phyloP scores from a whole-genome alignment of 2,113 vertebrate genomes.

The Pseudonaja textilis region DNA sequence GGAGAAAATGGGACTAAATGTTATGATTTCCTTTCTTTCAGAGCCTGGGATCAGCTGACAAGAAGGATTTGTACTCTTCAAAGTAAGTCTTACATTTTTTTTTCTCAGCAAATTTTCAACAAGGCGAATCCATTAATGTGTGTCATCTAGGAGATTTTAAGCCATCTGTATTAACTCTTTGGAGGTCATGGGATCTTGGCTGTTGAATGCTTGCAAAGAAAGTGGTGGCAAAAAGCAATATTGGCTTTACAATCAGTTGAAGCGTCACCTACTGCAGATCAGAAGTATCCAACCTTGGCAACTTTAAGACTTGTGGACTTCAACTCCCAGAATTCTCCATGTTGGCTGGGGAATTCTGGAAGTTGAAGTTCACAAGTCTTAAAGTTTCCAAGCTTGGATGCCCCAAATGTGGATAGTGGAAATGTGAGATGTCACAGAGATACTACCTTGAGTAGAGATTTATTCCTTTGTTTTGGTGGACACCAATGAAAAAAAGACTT shows the following conservation, averaged over 20 bases:
- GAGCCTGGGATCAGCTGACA: conserved; percentile 83
- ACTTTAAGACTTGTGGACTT: not conserved
- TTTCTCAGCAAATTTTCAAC: not conserved
- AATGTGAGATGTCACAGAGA: not conserved
- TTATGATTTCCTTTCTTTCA: conserved; percentile 66
- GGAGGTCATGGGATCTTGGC: not conserved
- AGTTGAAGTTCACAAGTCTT: too few relatives aligned
- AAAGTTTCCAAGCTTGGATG: too few relatives aligned
- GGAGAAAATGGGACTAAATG: conserved; percentile 21
- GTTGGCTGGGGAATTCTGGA: too few relatives aligned
- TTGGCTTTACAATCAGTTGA: not conserved
- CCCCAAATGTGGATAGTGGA: not conserved
- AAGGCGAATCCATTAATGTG: not conserved
- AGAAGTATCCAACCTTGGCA: not conserved
- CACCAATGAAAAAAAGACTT: not conserved
- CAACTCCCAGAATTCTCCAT: not conserved
- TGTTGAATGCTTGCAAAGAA: not conserved
- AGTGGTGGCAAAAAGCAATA: not conserved
- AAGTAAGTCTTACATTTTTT: conserved; percentile 74
- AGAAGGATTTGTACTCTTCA: conserved; percentile 78
- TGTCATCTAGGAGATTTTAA: not conserved
- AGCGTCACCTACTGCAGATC: not conserved
- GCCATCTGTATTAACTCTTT: not conserved
- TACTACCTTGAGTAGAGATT: not conserved
- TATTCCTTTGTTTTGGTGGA: not conserved